phyloP scores from a whole-genome alignment of 37 sponge, comb jelly and placozoan species.

The Dysidea cf. avara region DNA sequence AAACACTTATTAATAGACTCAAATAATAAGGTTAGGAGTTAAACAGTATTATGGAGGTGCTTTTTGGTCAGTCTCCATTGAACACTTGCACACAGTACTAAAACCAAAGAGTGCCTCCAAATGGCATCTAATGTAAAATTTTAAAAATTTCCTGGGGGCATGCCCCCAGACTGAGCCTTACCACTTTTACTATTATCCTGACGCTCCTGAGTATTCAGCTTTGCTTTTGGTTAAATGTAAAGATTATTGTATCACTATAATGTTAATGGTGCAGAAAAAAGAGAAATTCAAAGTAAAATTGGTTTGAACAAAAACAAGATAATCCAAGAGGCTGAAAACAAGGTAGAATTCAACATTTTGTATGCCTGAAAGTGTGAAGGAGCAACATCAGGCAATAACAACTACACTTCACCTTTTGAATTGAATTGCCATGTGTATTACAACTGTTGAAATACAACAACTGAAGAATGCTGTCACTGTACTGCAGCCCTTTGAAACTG shows the following conservation, averaged over 20 bases:
- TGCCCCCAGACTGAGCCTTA: too few relatives aligned
- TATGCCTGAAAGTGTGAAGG: not conserved
- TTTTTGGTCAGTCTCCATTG: too few relatives aligned
- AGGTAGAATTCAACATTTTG: slow-evolving; percentile 1
- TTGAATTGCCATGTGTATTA: not conserved
- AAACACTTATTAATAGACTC: too few relatives aligned
- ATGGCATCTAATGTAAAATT: too few relatives aligned
- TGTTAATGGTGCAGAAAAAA: not conserved
- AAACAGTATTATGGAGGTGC: too few relatives aligned
- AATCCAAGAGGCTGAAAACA: not conserved
- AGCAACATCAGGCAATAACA: slow-evolving; percentile 7
- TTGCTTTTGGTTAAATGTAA: not conserved
- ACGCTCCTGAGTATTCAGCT: not conserved
- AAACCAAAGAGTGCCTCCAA: too few relatives aligned
- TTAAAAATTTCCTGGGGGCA: too few relatives aligned
- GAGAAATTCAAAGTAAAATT: not conserved
- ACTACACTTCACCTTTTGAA: slow-evolving; percentile 2
- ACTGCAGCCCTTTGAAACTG: not conserved
- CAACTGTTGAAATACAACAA: too few relatives aligned
- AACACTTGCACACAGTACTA: too few relatives aligned
- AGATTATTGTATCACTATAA: not conserved
- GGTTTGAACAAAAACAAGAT: not conserved
- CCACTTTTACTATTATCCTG: too few relatives aligned
- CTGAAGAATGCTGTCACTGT: not conserved
- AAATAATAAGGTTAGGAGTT: too few relatives aligned